A percentile compares a stretch with the other conserved stretches of the same genome.
These are phyloP conservation scores for Antheraea assamensis DNA, from an alignment of 2,888 invertebrate genomes.

Conservation along the genomic window DNA sequence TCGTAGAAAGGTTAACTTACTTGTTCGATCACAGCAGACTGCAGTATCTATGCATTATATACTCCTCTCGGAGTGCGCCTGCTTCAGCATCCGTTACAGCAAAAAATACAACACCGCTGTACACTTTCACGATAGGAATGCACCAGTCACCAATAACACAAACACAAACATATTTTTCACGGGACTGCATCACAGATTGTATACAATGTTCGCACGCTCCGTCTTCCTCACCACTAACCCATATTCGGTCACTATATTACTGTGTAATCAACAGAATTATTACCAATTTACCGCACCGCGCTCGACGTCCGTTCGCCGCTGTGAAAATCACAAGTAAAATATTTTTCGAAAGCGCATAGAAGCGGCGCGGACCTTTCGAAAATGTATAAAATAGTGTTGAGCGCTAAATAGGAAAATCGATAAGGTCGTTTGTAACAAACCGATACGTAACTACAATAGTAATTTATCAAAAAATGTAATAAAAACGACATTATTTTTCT, in stretches of 20 bases:
- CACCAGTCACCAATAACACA: constrained; percentile 53
- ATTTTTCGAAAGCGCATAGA: constrained; percentile 80
- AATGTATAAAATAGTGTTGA: constrained; percentile 75
- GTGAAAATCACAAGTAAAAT: constrained; percentile 71
- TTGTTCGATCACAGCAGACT: constrained; percentile 35
- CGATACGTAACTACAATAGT: constrained; percentile 76
- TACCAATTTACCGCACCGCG: constrained; percentile 77
- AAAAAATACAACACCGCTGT: constrained; percentile 64
- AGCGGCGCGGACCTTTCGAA: constrained; percentile 76
- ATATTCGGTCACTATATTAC: constrained; percentile 76
- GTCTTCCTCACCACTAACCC: constrained; percentile 74
- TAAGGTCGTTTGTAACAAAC: constrained; percentile 70
- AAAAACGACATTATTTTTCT: constrained; percentile 81
- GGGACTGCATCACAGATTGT: constrained; percentile 51
- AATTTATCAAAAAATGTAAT: constrained; percentile 82
- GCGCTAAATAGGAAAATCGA: constrained; percentile 80
- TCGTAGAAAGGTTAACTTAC: constrained; percentile 37
- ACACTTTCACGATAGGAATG: constrained; percentile 72
- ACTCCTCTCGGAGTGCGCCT: constrained; percentile 32
- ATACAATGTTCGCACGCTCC: constrained; percentile 57
- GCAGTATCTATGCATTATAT: constrained; percentile 30
- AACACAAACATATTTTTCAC: constrained; percentile 44
- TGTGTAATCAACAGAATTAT: constrained; percentile 79
- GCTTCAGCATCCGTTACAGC: constrained; percentile 60
- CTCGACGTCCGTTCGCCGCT: constrained; percentile 72